Conservation (phyloP, 1,140 invertebrate species). For the Bombus difficillimus region DNA sequence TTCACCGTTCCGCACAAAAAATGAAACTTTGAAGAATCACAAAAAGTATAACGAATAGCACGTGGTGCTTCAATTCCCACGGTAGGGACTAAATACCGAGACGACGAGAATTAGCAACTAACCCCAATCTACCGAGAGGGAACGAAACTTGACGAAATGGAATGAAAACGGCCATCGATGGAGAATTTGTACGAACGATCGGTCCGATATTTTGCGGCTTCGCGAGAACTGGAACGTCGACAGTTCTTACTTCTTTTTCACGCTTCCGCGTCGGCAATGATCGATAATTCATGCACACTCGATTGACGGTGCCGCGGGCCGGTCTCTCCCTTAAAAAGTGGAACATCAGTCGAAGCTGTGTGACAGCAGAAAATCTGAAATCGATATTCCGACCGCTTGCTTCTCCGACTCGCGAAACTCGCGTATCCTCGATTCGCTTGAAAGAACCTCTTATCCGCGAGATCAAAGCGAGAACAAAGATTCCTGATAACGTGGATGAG, state of each 20-base stretch:
- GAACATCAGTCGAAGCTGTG: slow-evolving; percentile 44
- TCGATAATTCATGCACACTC: slow-evolving; percentile 57
- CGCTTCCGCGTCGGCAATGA: slow-evolving; percentile 15
- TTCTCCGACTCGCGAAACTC: slow-evolving; percentile 17
- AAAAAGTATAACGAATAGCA: background rate
- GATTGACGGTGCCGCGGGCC: slow-evolving; percentile 43
- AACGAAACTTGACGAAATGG: background rate
- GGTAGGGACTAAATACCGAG: background rate
- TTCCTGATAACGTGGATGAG: slow-evolving; percentile 25
- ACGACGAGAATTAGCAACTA: background rate
- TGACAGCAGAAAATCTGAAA: slow-evolving; percentile 63
- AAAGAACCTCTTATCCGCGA: slow-evolving; percentile 14
- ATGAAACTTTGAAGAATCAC: no score
- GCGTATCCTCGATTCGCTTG: slow-evolving; percentile 2
- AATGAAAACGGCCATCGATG: background rate
- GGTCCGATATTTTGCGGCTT: slow-evolving; percentile 8
- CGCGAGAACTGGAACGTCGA: slow-evolving; percentile 8
- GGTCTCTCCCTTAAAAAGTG: slow-evolving; percentile 48
- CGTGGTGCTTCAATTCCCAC: background rate
- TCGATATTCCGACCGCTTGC: slow-evolving; percentile 54
- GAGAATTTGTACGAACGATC: slow-evolving; percentile 6
- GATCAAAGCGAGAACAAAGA: slow-evolving; percentile 46
- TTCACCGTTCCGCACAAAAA: no score
- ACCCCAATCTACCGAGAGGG: background rate
- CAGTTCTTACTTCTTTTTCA: slow-evolving; percentile 6